Base-by-base conservation (phyloP, 2,797 vertebrate species). In the Mormyrops boulengeri region DNA sequence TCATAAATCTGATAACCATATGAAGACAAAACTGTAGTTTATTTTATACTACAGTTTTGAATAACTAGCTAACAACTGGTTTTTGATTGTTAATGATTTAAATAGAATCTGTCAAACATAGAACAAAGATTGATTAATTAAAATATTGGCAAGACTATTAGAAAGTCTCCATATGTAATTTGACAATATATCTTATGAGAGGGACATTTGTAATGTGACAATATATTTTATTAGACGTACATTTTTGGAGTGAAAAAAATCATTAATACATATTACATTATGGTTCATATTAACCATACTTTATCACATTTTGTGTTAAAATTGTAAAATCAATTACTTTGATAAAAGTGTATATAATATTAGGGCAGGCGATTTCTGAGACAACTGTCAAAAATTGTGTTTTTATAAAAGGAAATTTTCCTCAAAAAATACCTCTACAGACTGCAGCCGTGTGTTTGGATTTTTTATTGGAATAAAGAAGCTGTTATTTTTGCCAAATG, bases 231-330 rank as follows among this genome's bases (percentile, higher is more conserved):
- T 73, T 73, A 73, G 69, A 73, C 5, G 5, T 73, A 84, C 17
- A 85, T 22, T 73, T 73, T 73, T 38, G 34, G 12, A 38, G 30
- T 73, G 34, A 73, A 38, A 73, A 73, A 73, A 73, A 38, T 19
- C 41, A 80, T 44, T 47, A 82, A 44, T 82, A 82, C 77, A 14
- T 82, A 82, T 22, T 82, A 82, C 41, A 82, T 82, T 44, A 80
- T 47, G n/a, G 77, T 82, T 82, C 77, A 73, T 73, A 73, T 73
- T 38, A n/a, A n/a, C n/a, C n/a, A 17, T 86, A 55, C 34, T 87
- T 87, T 87, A 38, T 41, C 53, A 41, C 4, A 55, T 34, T 87
- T 34, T 55, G 52, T 57, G 53, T 87, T 22, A 38, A 22, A 47
- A 26, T 49, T 60, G 55, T 19, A 57, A 55, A 22, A 38, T 47